phyloP scores from a whole-genome alignment of 2,888 invertebrate genomes.

The Amphiduros pacificus region DNA sequence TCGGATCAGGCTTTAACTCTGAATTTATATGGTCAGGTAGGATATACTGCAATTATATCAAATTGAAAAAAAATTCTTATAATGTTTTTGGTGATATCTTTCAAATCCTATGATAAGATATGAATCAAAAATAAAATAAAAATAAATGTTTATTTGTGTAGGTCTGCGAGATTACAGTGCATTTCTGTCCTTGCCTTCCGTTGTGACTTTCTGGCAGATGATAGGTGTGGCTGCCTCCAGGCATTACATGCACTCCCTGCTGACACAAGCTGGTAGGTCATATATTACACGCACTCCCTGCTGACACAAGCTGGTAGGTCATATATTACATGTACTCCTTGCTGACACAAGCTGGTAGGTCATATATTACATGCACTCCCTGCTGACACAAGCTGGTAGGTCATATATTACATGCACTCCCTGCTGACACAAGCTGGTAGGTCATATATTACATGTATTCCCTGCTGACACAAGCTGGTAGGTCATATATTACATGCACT shows the following conservation, averaged over 20 bases:
- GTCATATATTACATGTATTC: too few species aligned
- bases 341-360: too few species aligned
- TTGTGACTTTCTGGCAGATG: constrained; percentile 50
- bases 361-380: too few species aligned
- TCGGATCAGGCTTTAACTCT: constrained; percentile 53
- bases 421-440: too few species aligned
- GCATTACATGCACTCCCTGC: constrained; percentile 38
- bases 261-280: constrained; percentile 41
- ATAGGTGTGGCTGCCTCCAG: constrained; percentile 36
- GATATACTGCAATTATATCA: not conserved
- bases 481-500: too few species aligned
- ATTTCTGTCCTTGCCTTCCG: constrained; percentile 46
- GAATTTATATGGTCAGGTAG: constrained; percentile 58
- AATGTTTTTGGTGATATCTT: not conserved
- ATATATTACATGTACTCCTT: too few species aligned
- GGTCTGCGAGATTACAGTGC: constrained; percentile 52
- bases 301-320: too few species aligned
- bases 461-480: too few species aligned
- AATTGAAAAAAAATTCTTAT: not conserved
- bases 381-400: too few species aligned
- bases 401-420: too few species aligned
- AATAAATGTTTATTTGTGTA: constrained; percentile 1
- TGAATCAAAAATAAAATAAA: not conserved
- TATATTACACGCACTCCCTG: too few species aligned
- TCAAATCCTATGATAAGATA: not conserved